These are phyloP conservation scores for Poliocrania exsul DNA, from an alignment of 2,797 vertebrate genomes.

Conservation along the genomic window DNA sequence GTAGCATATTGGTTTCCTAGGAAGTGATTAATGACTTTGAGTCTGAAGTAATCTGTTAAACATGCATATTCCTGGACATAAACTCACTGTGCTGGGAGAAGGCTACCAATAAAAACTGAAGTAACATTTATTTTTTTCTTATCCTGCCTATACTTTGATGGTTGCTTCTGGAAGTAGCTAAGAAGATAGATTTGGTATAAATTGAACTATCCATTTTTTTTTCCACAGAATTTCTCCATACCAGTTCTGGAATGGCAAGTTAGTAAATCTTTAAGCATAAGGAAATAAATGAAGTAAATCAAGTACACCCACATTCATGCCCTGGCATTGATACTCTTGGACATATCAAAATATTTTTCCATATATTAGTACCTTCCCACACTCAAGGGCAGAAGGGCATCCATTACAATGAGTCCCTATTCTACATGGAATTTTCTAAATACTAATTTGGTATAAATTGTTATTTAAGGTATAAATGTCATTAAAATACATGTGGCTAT, in stretches of 20 bases:
- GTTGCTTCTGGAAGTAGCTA: neutral
- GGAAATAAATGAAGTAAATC: neutral
- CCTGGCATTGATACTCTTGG: neutral
- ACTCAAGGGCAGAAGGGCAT: neutral
- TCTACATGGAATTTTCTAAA: neutral
- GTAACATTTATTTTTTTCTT: neutral
- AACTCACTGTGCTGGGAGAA: neutral
- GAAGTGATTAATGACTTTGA: slow-evolving; percentile 7
- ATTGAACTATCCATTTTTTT: neutral
- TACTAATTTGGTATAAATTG: neutral
- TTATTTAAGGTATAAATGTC: neutral
- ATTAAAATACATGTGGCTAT: neutral
- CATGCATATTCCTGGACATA: neutral
- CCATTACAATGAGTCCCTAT: neutral
- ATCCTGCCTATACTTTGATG: neutral
- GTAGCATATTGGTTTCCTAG: neutral
- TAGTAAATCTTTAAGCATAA: neutral
- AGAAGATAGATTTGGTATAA: neutral
- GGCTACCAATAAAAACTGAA: neutral
- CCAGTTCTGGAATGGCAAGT: neutral
- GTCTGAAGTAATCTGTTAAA: slow-evolving; percentile 19
- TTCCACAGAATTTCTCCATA: neutral
- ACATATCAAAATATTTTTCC: neutral
- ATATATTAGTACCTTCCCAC: neutral
- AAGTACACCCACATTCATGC: neutral